Evolutionary conservation across 2,888 invertebrate genomes (phyloP), one percentile per base, ranked within the genome.

Genomic region (Pogonocherus hispidulus): DNA sequence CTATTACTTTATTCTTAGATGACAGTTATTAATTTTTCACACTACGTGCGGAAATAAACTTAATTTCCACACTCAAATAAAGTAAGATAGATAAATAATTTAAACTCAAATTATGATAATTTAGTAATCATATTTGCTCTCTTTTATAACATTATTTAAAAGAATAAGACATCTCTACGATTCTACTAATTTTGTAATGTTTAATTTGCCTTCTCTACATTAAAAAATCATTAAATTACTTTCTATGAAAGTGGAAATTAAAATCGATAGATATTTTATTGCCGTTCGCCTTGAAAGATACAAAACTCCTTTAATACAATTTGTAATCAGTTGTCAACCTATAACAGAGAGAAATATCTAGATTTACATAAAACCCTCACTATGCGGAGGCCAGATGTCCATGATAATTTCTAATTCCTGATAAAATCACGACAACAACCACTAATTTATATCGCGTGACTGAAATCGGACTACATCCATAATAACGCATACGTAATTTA

Each of bases 401-500:
- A 32, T 20, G 47, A 47, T 44, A 59, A 59, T 4, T 46, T 22
- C 56, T 18, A 9, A 47, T 59, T 47, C 35, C 35, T 22, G 60
- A 60, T 60, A 60, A 47, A 60, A 60, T 60, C 60, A 18, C 19
- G 18, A 60, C 16, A 32, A 47, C 5, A 44, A 59, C 16, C 16
- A 11, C 14, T 20, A 22, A 20, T 32, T 60, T 22, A 32, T 49
- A 49, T 35, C 32, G 60, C 60, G 18, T 60, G 60, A 60, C 60
- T 27, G 37, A 49, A 49, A 49, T 35, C 60, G n/a, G 18, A 49
- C 19, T 14, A 60, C 16, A 32, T 35, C n/a, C 47, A 14, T 49
- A 32, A 47, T 20, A 60, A 32, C 49, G 27, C 27, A 19, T 60
- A 44, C 11, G 27, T 60, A 9, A 23, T 60, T 60, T 49, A 47